Conservation (phyloP, 2,113 vertebrate species). For the Hypomesus transpacificus region DNA sequence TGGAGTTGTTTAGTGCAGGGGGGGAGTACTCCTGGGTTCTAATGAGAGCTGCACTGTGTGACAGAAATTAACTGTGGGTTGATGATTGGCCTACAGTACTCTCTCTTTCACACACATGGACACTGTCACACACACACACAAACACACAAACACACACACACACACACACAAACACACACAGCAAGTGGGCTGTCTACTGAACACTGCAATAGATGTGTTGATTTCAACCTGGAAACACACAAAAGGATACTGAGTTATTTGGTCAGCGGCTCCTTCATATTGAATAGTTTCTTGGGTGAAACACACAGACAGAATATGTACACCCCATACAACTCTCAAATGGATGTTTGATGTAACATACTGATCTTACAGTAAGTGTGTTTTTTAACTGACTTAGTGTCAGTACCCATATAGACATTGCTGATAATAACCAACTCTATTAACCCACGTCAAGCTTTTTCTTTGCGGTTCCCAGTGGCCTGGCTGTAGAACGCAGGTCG, state of each 20-base stretch:
- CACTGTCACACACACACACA: too few species aligned
- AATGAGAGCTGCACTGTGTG: constrained; percentile 43
- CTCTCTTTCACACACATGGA: neutral
- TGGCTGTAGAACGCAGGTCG: constrained; percentile 28
- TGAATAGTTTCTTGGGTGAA: too few species aligned
- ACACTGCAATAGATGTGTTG: too few species aligned
- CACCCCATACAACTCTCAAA: too few species aligned
- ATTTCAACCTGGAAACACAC: too few species aligned
- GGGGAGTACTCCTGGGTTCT: constrained; percentile 31
- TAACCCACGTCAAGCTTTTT: constrained; percentile 16
- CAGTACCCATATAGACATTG: constrained; percentile 17
- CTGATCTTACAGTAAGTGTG: constrained; percentile 18
- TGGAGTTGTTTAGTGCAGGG: constrained; percentile 36
- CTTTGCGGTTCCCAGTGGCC: neutral
- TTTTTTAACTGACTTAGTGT: constrained; percentile 36
- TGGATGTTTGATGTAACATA: neutral
- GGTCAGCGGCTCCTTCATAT: too few species aligned
- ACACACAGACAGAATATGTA: too few species aligned
- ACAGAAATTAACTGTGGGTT: constrained; percentile 37
- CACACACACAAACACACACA: too few species aligned
- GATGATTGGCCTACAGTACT: neutral
- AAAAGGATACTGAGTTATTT: too few species aligned
- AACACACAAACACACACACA: too few species aligned
- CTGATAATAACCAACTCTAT: constrained; percentile 14
- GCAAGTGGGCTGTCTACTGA: too few species aligned